Evolutionary conservation across 1,140 invertebrate species (phyloP).

Genomic region (Aleiodes sp.): DNA sequence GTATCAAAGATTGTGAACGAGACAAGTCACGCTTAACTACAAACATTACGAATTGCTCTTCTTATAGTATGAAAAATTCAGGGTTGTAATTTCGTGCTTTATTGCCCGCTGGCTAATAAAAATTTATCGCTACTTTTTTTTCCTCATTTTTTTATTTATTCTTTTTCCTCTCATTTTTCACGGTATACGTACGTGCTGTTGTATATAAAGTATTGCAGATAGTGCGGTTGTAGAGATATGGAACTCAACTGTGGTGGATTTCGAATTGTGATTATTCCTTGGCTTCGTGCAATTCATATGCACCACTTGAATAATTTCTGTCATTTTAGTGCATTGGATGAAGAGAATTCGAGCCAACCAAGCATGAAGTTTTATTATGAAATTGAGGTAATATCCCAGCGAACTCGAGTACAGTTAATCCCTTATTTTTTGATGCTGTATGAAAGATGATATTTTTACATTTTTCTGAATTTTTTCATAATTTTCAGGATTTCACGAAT

Average conservation of each 20-base stretch:
- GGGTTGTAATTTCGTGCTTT: constrained; percentile 37
- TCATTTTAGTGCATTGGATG: constrained; percentile 1
- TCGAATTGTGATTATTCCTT: not conserved
- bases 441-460: too few species aligned
- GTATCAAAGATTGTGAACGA: not conserved
- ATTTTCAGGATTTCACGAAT: too few species aligned
- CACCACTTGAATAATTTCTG: not conserved
- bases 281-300: not conserved
- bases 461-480: too few species aligned
- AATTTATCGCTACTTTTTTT: constrained; percentile 34
- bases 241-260: not conserved
- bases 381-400: not conserved
- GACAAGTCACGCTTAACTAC: constrained; percentile 15
- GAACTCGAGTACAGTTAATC: not conserved
- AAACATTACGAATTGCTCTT: constrained; percentile 28
- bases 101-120: constrained; percentile 38
- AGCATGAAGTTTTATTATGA: constrained; percentile 1
- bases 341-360: constrained; percentile 1
- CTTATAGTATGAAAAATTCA: constrained; percentile 1
- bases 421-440: too few species aligned
- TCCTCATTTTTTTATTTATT: constrained; percentile 7
- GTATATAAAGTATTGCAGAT: not conserved
- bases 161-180: not conserved
- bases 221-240: constrained; percentile 5
- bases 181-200: not conserved